These are phyloP conservation scores for Hirtodrosophila cameraria DNA, from an alignment of 2,888 invertebrate species.

Conservation along the genomic window DNA sequence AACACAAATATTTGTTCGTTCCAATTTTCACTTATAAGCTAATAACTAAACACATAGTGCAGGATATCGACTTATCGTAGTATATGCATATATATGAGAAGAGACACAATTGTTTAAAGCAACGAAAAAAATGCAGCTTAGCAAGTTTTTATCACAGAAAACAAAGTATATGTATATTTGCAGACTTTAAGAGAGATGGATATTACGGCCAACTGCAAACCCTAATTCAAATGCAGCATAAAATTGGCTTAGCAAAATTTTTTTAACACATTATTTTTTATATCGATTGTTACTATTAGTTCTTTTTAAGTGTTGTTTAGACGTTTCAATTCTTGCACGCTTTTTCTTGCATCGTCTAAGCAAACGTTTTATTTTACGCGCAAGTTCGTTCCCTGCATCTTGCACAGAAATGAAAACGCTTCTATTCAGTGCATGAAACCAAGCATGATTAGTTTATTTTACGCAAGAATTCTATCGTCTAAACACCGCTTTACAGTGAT, in stretches of 20 bases:
- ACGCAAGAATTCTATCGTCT: no score
- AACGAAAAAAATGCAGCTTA: conserved; percentile 59
- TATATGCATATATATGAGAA: conserved; percentile 35
- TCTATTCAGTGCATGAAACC: no score
- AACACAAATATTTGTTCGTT: conserved; percentile 38
- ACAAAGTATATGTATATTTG: conserved; percentile 64
- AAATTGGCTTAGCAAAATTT: conserved; percentile 5
- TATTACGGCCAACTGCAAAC: conserved; percentile 37
- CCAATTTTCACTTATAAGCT: conserved; percentile 32
- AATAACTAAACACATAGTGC: conserved; percentile 35
- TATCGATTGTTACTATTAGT: no score
- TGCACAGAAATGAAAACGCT: no score
- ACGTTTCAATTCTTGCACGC: no score
- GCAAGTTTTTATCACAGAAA: conserved; percentile 75
- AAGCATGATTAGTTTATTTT: no score
- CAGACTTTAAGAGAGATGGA: conserved; percentile 28
- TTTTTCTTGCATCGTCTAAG: no score
- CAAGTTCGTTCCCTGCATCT: no score
- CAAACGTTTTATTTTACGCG: no score
- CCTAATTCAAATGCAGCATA: conserved; percentile 1
- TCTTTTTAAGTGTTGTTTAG: no score
- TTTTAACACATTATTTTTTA: no score
- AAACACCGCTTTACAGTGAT: no score
- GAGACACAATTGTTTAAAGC: conserved; percentile 54
- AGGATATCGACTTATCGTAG: conserved; percentile 29